Percentiles rank a stretch among this genome's conserved stretches.
These are phyloP conservation scores for Bombus impatiens DNA, from an alignment of 1,140 invertebrate genomes.

Conservation along the genomic window DNA sequence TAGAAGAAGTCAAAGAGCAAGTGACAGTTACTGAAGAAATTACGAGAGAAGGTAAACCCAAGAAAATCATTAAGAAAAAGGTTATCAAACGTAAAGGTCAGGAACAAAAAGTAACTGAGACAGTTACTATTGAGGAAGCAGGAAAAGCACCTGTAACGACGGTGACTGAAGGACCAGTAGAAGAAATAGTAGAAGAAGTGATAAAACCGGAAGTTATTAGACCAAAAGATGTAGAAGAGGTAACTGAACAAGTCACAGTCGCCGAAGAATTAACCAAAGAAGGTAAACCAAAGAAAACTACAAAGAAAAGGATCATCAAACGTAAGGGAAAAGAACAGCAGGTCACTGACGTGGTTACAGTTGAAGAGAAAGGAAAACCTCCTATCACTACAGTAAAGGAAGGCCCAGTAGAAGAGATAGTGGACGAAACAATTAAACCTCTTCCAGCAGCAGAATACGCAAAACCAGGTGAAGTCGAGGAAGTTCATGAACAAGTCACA, in stretches of 20 bases:
- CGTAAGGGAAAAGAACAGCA: constrained; percentile 71
- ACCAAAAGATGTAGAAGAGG: constrained; percentile 77
- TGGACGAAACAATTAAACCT: constrained; percentile 24
- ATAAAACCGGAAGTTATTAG: constrained; percentile 84
- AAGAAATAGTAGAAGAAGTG: constrained; percentile 64
- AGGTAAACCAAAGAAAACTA: constrained; percentile 73
- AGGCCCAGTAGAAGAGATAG: constrained; percentile 48
- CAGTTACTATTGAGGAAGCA: constrained; percentile 54
- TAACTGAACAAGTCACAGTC: constrained; percentile 70
- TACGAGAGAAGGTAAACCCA: constrained; percentile 76
- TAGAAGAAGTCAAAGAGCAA: constrained; percentile 67
- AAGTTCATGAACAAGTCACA: constrained; percentile 75
- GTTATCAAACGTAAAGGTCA: constrained; percentile 53
- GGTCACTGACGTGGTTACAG: constrained; percentile 70
- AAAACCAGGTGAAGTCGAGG: constrained; percentile 61
- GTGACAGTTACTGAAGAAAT: constrained; percentile 72
- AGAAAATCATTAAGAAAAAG: constrained; percentile 67
- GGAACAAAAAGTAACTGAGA: constrained; percentile 56
- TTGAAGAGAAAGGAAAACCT: constrained; percentile 72
- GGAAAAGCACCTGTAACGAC: constrained; percentile 41
- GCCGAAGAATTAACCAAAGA: constrained; percentile 56
- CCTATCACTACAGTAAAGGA: constrained; percentile 62
- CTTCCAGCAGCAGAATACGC: constrained; percentile 38
- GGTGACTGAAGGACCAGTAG: constrained; percentile 67
- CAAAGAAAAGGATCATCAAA: constrained; percentile 75